These are phyloP conservation scores for Xestia rhomboidea DNA, from an alignment of 2,888 invertebrate species.

Conservation along the genomic window DNA sequence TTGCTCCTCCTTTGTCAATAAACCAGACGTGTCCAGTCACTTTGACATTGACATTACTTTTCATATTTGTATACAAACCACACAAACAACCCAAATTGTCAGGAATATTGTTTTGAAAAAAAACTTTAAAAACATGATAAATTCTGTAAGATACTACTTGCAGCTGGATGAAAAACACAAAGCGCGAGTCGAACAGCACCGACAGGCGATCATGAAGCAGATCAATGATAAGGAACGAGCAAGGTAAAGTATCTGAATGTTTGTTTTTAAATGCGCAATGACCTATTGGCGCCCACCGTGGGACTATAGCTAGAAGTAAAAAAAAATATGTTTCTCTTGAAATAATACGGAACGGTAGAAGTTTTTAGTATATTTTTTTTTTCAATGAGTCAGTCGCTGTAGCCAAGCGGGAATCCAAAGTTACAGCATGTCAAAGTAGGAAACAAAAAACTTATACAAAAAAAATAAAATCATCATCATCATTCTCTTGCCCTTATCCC, in stretches of 20 bases:
- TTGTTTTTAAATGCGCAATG: conserved; percentile 4
- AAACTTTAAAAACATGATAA: neutral
- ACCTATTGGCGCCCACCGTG: conserved; percentile 7
- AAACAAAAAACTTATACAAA: neutral
- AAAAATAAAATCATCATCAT: too few relatives aligned
- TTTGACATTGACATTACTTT: neutral
- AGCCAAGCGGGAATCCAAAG: neutral
- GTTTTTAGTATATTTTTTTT: neutral
- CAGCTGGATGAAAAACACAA: conserved; percentile 89
- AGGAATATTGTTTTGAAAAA: neutral
- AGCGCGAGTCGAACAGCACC: conserved; percentile 88
- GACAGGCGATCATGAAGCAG: conserved; percentile 92
- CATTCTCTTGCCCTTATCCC: too few relatives aligned
- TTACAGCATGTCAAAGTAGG: neutral
- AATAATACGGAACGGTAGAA: neutral
- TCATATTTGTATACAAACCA: conserved; percentile 18
- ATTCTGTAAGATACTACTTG: neutral
- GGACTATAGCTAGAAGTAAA: neutral
- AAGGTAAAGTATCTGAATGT: conserved; percentile 73
- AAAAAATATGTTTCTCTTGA: neutral
- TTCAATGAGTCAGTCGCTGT: neutral
- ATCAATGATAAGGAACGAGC: conserved; percentile 93
- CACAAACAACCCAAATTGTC: too few relatives aligned
- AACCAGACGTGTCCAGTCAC: neutral
- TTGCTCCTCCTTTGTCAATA: neutral